phyloP scores from a whole-genome alignment of 1,140 invertebrate genomes.

The Apis cerana region DNA sequence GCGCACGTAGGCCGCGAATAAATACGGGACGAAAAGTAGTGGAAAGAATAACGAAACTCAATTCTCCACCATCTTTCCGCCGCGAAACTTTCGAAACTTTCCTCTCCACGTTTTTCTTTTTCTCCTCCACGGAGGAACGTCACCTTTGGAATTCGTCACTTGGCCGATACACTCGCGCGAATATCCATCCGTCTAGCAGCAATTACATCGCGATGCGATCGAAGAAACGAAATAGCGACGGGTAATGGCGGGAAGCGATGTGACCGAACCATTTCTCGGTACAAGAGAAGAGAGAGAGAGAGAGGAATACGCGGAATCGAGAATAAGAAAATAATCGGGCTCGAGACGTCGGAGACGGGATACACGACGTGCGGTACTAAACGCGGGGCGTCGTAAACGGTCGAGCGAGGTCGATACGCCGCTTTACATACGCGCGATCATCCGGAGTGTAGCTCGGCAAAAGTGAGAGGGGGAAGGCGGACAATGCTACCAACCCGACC shows the following conservation, averaged over 20 bases:
- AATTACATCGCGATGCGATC: constrained; percentile 16
- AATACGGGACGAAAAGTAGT: too few relatives aligned
- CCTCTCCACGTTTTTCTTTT: background rate
- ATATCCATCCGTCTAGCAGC: background rate
- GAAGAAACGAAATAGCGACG: constrained; percentile 1
- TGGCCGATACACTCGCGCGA: background rate
- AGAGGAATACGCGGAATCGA: background rate
- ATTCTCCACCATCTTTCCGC: too few relatives aligned
- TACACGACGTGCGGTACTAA: constrained; percentile 63
- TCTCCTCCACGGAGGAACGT: too few relatives aligned
- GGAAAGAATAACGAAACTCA: too few relatives aligned
- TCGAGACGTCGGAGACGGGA: constrained; percentile 29
- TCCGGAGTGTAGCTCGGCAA: constrained; percentile 50
- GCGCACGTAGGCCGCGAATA: too few relatives aligned
- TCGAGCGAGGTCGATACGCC: constrained; percentile 25
- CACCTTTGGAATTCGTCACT: background rate
- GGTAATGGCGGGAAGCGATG: too few relatives aligned
- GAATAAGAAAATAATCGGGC: constrained; percentile 32
- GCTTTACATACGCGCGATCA: constrained; percentile 59
- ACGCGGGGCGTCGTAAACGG: constrained; percentile 45
- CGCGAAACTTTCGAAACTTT: too few relatives aligned
- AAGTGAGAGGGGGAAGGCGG: constrained; percentile 51
- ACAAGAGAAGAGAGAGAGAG: too few relatives aligned
- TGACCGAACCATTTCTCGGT: too few relatives aligned
- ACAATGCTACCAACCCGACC: constrained; percentile 78